These are phyloP conservation scores for Synergus laeviventris DNA, from an alignment of 2,888 invertebrate genomes.

Conservation along the genomic window DNA sequence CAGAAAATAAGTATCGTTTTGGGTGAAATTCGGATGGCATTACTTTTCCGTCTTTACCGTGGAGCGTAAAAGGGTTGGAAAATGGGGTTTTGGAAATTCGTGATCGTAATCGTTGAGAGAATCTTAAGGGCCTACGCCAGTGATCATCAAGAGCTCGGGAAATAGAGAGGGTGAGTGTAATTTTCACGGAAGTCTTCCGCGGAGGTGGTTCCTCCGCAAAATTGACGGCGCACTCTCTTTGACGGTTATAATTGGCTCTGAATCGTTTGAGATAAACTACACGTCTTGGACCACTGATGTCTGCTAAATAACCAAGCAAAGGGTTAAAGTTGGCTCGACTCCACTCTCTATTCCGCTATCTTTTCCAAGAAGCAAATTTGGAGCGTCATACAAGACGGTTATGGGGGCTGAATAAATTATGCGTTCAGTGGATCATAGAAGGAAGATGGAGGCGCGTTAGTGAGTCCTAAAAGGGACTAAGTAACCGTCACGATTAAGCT, in stretches of 20 bases:
- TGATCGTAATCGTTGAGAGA: background rate
- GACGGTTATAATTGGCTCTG: conserved; percentile 39
- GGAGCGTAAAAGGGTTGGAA: too few relatives aligned
- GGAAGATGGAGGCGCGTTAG: conserved; percentile 8
- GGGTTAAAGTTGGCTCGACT: conserved; percentile 30
- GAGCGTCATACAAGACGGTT: conserved; percentile 16
- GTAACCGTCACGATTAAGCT: conserved; percentile 59
- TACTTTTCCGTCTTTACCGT: too few relatives aligned
- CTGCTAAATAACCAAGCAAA: conserved; percentile 33
- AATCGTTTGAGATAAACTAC: conserved; percentile 40
- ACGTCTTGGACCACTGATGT: conserved; percentile 23
- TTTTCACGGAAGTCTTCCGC: conserved; percentile 39
- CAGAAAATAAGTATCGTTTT: too few relatives aligned
- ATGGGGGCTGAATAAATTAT: conserved; percentile 37
- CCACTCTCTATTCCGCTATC: background rate
- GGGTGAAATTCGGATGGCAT: too few relatives aligned
- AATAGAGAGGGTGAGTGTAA: conserved; percentile 21
- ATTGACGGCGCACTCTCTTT: conserved; percentile 40
- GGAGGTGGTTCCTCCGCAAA: conserved; percentile 9
- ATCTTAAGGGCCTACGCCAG: background rate
- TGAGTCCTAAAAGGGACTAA: conserved; percentile 44
- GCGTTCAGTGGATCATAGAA: conserved; percentile 16
- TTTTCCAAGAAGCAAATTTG: conserved; percentile 33
- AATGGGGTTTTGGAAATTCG: background rate
- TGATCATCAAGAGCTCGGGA: conserved; percentile 7